phyloP scores from a whole-genome alignment of 2,113 vertebrate genomes.

The Mustela lutreola region DNA sequence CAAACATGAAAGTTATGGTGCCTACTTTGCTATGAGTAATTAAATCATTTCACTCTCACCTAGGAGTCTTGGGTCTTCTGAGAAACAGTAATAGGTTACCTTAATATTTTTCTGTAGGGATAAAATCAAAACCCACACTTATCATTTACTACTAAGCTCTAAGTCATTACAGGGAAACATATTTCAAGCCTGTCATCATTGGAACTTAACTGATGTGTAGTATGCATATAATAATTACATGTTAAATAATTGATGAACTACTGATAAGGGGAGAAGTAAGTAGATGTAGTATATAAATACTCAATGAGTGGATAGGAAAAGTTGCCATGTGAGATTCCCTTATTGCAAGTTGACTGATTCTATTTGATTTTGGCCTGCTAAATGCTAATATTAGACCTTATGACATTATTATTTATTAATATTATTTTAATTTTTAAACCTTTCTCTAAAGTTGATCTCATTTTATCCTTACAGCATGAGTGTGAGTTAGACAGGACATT shows the following conservation, averaged over 20 bases:
- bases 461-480: neutral
- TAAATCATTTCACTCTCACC: neutral
- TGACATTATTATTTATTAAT: neutral
- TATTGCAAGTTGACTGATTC: neutral
- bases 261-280: neutral
- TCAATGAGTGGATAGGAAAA: neutral
- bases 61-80: neutral
- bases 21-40: neutral
- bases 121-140: neutral
- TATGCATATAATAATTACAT: neutral
- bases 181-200: neutral
- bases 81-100: neutral
- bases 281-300: neutral
- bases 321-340: neutral
- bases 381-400: neutral
- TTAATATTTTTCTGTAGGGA: neutral
- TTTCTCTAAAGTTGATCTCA: neutral
- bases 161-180: neutral
- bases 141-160: neutral
- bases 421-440: neutral
- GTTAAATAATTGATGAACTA: neutral
- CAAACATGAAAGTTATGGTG: neutral
- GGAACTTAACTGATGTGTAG: neutral
- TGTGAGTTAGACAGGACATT: neutral
- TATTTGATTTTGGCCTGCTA: neutral